phyloP scores from a whole-genome alignment of 2,888 invertebrate genomes.

The Philonicus albiceps region DNA sequence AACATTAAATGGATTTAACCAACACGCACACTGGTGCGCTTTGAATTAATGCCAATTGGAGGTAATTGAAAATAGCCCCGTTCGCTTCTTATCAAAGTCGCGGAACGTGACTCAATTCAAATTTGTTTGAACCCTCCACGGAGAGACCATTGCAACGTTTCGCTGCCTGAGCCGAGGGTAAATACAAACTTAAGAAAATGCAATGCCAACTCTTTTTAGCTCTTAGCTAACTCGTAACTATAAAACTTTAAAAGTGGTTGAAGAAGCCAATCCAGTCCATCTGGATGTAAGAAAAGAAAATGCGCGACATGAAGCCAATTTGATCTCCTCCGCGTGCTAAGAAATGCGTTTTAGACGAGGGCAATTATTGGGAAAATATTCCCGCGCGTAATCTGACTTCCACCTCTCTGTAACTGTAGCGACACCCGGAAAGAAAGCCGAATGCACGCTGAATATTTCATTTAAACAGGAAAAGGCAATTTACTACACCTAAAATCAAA shows the following conservation, averaged over 20 bases:
- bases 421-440: conserved; percentile 21
- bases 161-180: background rate
- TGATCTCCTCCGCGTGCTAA: background rate
- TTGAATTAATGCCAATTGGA: conserved; percentile 51
- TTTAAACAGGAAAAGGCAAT: conserved; percentile 10
- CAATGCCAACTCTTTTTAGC: background rate
- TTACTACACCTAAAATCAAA: background rate
- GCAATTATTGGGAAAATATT: conserved; percentile 20
- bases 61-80: conserved; percentile 49
- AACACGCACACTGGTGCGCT: conserved; percentile 5
- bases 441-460: background rate
- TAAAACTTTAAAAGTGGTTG: background rate
- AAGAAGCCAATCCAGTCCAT: conserved; percentile 12
- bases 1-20: conserved; percentile 21
- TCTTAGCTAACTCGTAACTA: background rate
- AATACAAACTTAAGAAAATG: background rate
- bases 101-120: conserved; percentile 42
- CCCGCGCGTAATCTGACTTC: background rate
- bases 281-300: background rate
- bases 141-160: background rate
- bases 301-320: background rate
- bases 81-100: conserved; percentile 19
- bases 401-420: background rate
- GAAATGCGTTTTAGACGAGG: conserved; percentile 1
- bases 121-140: conserved; percentile 27